Conservation (phyloP, 2,888 invertebrate genomes). For the Ophraella communa region DNA sequence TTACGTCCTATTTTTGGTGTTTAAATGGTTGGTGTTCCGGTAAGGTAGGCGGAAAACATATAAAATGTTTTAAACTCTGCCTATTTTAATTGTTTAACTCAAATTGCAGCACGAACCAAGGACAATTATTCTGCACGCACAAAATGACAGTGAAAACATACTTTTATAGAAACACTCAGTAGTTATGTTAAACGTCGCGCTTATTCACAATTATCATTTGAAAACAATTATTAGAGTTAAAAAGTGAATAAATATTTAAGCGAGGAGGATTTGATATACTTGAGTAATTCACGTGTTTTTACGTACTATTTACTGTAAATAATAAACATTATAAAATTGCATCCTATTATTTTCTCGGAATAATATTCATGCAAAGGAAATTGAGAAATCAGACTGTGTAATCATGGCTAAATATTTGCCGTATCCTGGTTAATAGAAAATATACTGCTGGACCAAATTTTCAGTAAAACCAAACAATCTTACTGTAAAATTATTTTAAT, state of each 20-base stretch:
- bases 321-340: neutral
- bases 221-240: neutral
- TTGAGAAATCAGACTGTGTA: no score
- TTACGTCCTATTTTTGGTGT: no score
- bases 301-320: neutral
- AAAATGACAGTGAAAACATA: constrained; percentile 1
- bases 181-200: neutral
- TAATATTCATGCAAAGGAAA: no score
- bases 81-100: neutral
- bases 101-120: neutral
- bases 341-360: neutral
- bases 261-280: neutral
- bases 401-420: no score
- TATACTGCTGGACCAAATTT: no score
- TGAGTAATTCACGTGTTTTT: neutral
- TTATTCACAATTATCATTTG: neutral
- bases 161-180: neutral
- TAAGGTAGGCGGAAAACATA: no score
- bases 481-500: no score
- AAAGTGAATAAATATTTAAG: neutral
- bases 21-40: no score
- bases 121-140: neutral
- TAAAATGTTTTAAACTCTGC: no score
- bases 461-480: no score
- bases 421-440: no score